Evolutionary conservation across 37 sponge, comb jelly and placozoan species (phyloP), one percentile per base, ranked within the genome.

Genomic region (Petrosia ficiformis): DNA sequence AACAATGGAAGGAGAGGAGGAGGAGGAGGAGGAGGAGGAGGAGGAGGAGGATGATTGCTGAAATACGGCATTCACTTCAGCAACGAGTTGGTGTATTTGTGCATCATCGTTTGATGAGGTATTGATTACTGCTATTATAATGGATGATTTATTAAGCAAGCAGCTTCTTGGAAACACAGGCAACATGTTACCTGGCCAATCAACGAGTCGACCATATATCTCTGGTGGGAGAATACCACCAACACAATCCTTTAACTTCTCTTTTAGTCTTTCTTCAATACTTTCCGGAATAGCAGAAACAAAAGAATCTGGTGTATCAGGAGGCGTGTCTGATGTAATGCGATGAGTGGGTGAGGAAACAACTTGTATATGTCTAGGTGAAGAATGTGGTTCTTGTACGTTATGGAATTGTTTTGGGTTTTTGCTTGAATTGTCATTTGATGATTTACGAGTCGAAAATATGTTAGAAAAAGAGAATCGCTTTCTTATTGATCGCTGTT

Each of bases 131-230:
- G 81, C 31, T 10, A 84, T 8, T 37, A 81, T 65, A 26, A 90
- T 25, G 11, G 90, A 76, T 22, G 40, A 66, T 16, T 81, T 73
- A 0, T 81, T 84, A 35, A 90, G 40, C 42, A 90, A 80, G 37
- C 84, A 73, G 2, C 61, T 48, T 43, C 71, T 57, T 21, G 84
- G 67, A 3, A 73, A 44, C 28, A 38, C 32, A 64, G 66, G 76
- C n/a, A 74, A 26, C 1, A 14, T 39, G 4, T 57, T 35, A 3
- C 85, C 82, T 24, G 90, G 82, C 0, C 57, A 35, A 35, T 90
- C 90, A 0, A 90, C 66, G 1, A 80, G 1, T 26, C 56, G 44
- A 1, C 70, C 85, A 59, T 56, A 77, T 28, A 67, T 67, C 41
- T 70, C 54, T 16, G 57, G 58, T 35, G 81, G 67, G 21, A 81